These are phyloP conservation scores for Callipepla californica DNA, from an alignment of 2,113 vertebrate species.

Conservation along the genomic window DNA sequence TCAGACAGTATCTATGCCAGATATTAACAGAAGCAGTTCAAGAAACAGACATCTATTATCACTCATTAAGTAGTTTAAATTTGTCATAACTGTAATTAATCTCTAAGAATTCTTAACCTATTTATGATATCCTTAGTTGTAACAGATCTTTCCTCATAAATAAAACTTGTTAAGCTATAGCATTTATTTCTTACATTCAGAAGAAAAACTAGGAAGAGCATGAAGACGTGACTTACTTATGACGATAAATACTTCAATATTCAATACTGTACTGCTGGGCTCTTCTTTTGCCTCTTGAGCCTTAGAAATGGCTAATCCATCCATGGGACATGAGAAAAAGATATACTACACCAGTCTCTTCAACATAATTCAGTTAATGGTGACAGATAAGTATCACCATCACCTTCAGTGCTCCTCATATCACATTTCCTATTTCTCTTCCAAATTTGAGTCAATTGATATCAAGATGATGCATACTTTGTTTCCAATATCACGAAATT, in stretches of 20 bases:
- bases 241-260: background rate
- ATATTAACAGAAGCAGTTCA: background rate
- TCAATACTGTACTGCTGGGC: background rate
- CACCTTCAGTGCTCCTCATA: background rate
- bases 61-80: background rate
- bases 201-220: background rate
- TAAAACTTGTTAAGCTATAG: background rate
- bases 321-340: background rate
- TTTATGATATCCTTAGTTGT: background rate
- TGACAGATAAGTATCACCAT: background rate
- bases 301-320: background rate
- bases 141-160: background rate
- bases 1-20: background rate
- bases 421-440: background rate
- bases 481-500: background rate
- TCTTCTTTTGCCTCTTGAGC: background rate
- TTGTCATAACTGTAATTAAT: background rate
- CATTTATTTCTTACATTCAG: background rate
- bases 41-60: background rate
- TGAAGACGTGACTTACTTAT: background rate
- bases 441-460: background rate
- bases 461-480: background rate
- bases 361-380: background rate
- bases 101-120: background rate
- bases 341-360: background rate